Percentiles rank a stretch among this genome's conserved stretches.
These are phyloP conservation scores for Dicerorhinus sumatrensis DNA, from an alignment of 2,113 vertebrate species.

Conservation along the genomic window DNA sequence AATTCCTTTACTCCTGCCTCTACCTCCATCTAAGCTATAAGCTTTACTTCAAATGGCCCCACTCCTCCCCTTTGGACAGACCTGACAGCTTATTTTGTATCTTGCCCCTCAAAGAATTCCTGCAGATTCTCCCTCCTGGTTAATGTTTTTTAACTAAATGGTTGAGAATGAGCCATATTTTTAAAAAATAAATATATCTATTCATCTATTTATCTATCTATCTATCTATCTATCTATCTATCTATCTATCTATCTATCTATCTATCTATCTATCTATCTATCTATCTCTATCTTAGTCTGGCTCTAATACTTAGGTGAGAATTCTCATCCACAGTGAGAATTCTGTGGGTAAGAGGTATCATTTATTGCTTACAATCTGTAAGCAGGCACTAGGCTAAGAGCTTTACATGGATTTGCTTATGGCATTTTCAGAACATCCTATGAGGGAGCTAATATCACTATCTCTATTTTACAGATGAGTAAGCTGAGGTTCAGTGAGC, in stretches of 20 bases:
- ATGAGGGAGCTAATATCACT: neutral
- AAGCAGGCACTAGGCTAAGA: neutral
- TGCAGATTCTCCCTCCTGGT: neutral
- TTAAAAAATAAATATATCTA: neutral
- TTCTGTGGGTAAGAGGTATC: neutral
- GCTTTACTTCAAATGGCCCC: neutral
- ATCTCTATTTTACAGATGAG: neutral
- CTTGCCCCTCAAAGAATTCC: constrained; percentile 13
- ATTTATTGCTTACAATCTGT: neutral
- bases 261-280: too few relatives aligned
- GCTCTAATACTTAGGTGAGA: neutral
- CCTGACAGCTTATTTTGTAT: neutral
- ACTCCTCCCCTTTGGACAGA: too few relatives aligned
- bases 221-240: too few relatives aligned
- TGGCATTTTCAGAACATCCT: neutral
- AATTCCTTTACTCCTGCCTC: neutral
- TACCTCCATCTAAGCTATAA: neutral
- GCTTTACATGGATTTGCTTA: neutral
- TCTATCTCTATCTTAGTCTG: neutral
- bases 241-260: neutral
- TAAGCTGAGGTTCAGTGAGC: neutral
- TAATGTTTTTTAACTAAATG: neutral
- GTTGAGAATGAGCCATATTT: neutral
- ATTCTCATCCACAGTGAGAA: neutral
- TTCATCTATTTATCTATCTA: neutral